Evolutionary conservation across 1,140 invertebrate genomes (phyloP), one percentile per base, ranked within the genome.

Genomic region (Drosophila mojavensis): DNA sequence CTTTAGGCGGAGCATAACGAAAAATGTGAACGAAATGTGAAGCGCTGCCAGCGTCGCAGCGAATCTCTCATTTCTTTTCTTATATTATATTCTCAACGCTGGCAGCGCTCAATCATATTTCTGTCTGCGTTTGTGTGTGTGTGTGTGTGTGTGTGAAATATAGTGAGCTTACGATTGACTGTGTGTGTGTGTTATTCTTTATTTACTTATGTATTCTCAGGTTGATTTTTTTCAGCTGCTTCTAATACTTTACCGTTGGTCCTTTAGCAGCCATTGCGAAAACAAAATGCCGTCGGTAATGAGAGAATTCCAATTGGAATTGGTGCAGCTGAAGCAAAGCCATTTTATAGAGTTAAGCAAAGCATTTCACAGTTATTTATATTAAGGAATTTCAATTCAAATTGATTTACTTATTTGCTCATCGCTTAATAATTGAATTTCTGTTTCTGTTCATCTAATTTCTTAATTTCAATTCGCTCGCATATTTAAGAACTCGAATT

Each of bases 1-100:
- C 80, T 81, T 85, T 88, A 91, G 90, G 90, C 90, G 90, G 90
- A 90, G 90, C 85, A 84, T 71, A 91, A 63, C 48, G 47, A n/a
- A 55, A 15, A 41, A 59, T 68, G 43, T 50, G 20, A 11, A 39
- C 36, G 20, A 51, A 26, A 26, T 51, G 26, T 28, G 53, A 26
- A 67, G 77, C 56, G 79, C 41, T 64, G 43, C 50, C 55, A 55
- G 60, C 75, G 60, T 51, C 50, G 48, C 36, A 11, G 36, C 36
- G 36, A 39, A 13, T 39, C 59, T 67, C 63, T 20, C 43, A 63
- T 50, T 70, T 68, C 61, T 66, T 47, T 47, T 74, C 60, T 65
- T 72, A 28, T 63, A 43, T 77, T 33, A 30, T 62, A 65, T 70
- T 61, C 41, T 71, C 55, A 73, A 73, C 69, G 69, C 88, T 83